Evolutionary conservation across 2,113 vertebrate genomes (phyloP).

Genomic region (Neolamprologus brichardi): DNA sequence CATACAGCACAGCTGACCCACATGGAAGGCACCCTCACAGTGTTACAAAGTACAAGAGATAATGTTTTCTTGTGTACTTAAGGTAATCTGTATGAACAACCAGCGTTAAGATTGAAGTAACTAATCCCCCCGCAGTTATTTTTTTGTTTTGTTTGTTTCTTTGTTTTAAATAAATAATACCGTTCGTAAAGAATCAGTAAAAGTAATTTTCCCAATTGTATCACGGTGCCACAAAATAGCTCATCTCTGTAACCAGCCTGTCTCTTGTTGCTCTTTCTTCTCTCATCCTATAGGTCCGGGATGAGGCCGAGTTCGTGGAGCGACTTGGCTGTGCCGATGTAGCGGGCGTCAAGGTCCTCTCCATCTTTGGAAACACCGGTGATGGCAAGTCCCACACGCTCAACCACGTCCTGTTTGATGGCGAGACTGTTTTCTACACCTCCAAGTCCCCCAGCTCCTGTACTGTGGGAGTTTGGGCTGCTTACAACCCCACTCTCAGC

Average conservation of each 20-base stretch:
- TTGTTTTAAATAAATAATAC: not conserved
- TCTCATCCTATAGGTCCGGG: constrained; percentile 50
- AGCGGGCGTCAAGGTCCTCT: constrained; percentile 73
- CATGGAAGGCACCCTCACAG: not conserved
- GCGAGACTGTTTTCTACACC: constrained; percentile 69
- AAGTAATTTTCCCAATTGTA: not conserved
- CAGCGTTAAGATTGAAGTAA: not conserved
- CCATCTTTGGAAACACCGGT: constrained; percentile 81
- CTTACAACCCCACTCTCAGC: constrained; percentile 63
- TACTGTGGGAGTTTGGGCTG: constrained; percentile 79
- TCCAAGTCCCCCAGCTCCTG: constrained; percentile 77
- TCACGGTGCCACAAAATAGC: not conserved
- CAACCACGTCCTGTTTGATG: constrained; percentile 73
- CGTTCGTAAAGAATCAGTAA: not conserved
- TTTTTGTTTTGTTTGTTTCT: not conserved
- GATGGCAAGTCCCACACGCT: constrained; percentile 84
- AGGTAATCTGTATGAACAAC: not conserved
- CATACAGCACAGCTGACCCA: not conserved
- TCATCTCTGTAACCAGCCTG: not conserved
- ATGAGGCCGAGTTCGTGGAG: constrained; percentile 64
- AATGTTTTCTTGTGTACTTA: not conserved
- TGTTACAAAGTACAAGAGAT: not conserved
- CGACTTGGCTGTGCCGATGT: constrained; percentile 60
- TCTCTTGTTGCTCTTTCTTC: not conserved
- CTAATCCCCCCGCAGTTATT: not conserved